Percentiles rank a stretch among this genome's conserved stretches.
Conservation (phyloP, 1,140 invertebrate species). For the Carcinoscorpius rotundicauda region DNA sequence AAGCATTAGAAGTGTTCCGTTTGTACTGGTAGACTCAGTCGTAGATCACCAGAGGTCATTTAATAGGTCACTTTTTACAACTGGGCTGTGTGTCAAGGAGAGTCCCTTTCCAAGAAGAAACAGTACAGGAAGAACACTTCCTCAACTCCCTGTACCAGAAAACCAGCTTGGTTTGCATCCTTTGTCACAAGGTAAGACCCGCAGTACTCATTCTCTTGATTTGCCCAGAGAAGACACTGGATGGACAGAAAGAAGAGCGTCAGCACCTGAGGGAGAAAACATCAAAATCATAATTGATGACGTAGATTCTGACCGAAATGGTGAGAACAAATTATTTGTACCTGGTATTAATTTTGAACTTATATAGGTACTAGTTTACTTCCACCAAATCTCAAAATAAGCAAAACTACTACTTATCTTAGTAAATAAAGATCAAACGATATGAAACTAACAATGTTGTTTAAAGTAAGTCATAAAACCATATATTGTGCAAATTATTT, state of each 20-base stretch:
- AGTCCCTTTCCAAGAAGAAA: conserved; percentile 14
- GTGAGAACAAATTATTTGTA: conserved; percentile 36
- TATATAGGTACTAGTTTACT: too few relatives aligned
- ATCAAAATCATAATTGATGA: conserved; percentile 88
- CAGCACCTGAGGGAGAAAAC: conserved; percentile 68
- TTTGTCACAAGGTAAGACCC: not conserved
- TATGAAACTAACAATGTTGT: too few relatives aligned
- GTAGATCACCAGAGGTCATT: conserved; percentile 10
- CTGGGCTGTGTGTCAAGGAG: not conserved
- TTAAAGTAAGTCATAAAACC: too few relatives aligned
- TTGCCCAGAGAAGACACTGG: conserved; percentile 11
- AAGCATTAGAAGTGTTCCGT: conserved; percentile 9
- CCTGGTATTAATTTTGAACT: too few relatives aligned
- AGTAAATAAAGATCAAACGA: too few relatives aligned
- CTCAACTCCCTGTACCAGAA: conserved; percentile 13
- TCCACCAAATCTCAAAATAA: too few relatives aligned
- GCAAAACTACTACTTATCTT: too few relatives aligned
- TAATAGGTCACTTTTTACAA: conserved; percentile 2
- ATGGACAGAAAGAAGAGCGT: conserved; percentile 21
- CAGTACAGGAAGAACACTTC: conserved; percentile 19
- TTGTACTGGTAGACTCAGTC: conserved; percentile 15
- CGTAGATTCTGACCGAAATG: conserved; percentile 35
- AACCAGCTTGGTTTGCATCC: conserved; percentile 1
- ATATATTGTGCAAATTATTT: too few relatives aligned
- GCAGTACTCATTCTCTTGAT: conserved; percentile 20